Base-by-base conservation (phyloP, 2,888 invertebrate genomes). In the Nomada fabriciana region DNA sequence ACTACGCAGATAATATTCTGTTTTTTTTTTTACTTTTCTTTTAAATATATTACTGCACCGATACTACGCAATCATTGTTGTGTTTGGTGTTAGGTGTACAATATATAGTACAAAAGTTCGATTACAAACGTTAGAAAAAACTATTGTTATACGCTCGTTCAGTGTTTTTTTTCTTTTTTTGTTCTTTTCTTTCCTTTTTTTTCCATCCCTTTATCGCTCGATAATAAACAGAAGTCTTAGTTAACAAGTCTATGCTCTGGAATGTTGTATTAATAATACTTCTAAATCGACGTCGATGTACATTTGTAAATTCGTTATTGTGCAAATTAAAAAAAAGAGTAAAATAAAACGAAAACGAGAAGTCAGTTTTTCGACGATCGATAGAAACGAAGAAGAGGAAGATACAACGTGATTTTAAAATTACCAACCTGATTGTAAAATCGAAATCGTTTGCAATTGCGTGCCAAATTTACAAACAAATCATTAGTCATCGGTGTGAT, bases 221-320 rank as follows among this genome's bases (percentile, higher is more conserved):
- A 36, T 36, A 36, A 36, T 36, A 83, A 73, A 74, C 67, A 74
- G 55, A 77, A 76, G 64, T 53, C 70, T 83, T 83, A 85, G 68
- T 59, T 57, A 72, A 42, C 81, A 81, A 73, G 83, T 29, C 78
- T 84, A 83, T 79, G 69, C 29, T 76, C 75, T 88, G 88, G 88
- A 88, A 88, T 88, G 88, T 74, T 82, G 83, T 18, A 55, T 83
- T 65, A 76, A 74, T 83, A 88, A 88, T 86, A 88, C 85, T 86
- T 86, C 63, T 79, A 78, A 68, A 71, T 82, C 55, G 50, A 81
- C 70, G 29, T 73, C 71, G 60, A 82, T 75, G 69, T 64, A 74
- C 73, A 82, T 80, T 60, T 76, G 20, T 18, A 76, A 83, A 78
- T 43, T 76, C 50, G 70, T 71, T 50, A 60, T 88, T 88, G 79